Evolutionary conservation across 2,113 vertebrate genomes (phyloP), one percentile per base, ranked within the genome.

Genomic region (Pardalotus punctatus): DNA sequence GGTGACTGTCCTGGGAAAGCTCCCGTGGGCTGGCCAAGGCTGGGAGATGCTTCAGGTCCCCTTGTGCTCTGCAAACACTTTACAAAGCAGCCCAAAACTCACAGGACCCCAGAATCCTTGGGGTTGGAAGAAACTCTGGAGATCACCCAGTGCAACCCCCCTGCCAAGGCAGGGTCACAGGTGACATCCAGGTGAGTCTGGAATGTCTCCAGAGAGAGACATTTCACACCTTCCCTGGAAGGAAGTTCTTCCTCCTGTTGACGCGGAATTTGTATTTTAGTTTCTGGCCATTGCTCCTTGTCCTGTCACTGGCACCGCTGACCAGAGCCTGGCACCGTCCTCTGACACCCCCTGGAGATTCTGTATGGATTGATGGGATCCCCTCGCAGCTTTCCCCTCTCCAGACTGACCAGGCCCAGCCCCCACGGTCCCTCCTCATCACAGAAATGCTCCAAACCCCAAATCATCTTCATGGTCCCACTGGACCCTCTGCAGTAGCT

Each of bases 21-120:
- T 17, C 7, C 38, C 0, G 0, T 5, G 33, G 45, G 20, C 21
- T n/a, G 62, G 24, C 19, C 38, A 47, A 7, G 64, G 31, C 65
- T 36, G 42, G 54, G 54, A n/a, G 10, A 16, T 20, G 9, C 15
- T 38, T 7, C 17, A 33, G 17, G 58, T 53, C 6, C 42, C 27
- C 18, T 47, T 7, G 10, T 48, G 53, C 25, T 86, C 54, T 56
- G 29, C 45, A 40, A 45, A 56, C 0, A 0, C 38, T 64, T 71
- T 7, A 6, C 14, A 35, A 40, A 74, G 40, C 8, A 61, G 3
- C 29, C n/a, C 18, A 35, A 56, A 51, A 27, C 9, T 57, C 16
- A 21, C 36, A 18, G 51, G 27, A 16, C 40, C 31, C 9, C 61
- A 14, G 82, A 42, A 9, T 58, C 8, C 2, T 7, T 35, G 2